Conservation (phyloP, 2,888 invertebrate species). For the Heterodera filipjevi region DNA sequence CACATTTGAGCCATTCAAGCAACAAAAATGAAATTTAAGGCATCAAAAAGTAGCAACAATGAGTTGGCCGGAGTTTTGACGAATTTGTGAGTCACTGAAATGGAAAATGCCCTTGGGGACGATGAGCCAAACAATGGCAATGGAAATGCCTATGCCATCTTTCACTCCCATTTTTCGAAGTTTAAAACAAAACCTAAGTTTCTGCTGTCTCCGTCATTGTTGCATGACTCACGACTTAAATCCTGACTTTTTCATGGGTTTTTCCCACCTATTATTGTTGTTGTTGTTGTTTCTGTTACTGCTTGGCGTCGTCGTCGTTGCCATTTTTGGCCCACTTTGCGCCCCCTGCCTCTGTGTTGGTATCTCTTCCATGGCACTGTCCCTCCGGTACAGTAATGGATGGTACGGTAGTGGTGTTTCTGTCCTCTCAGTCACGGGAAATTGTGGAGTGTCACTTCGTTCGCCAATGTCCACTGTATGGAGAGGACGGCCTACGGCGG, state of each 20-base stretch:
- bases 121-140: not conserved
- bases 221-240: too few relatives aligned
- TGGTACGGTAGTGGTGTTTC: constrained; percentile 64
- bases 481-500: not conserved
- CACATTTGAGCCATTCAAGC: not conserved
- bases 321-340: constrained; percentile 3
- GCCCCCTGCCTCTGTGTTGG: not conserved
- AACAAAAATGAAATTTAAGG: not conserved
- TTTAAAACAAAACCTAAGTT: too few relatives aligned
- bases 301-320: not conserved
- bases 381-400: constrained; percentile 56
- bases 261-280: not conserved
- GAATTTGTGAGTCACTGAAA: not conserved
- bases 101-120: not conserved
- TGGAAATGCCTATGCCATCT: not conserved
- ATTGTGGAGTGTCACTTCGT: constrained; percentile 29
- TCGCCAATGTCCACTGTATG: not conserved
- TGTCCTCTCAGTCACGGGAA: constrained; percentile 67
- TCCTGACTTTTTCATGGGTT: not conserved
- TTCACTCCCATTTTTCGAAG: not conserved
- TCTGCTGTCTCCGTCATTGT: too few relatives aligned
- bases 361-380: not conserved
- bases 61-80: not conserved
- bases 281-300: constrained; percentile 2
- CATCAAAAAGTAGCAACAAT: too few relatives aligned